A percentile compares a stretch with the other conserved stretches of the same genome.
These are phyloP conservation scores for Gambusia yucatana DNA, from an alignment of 2,797 vertebrate species.

Conservation along the genomic window DNA sequence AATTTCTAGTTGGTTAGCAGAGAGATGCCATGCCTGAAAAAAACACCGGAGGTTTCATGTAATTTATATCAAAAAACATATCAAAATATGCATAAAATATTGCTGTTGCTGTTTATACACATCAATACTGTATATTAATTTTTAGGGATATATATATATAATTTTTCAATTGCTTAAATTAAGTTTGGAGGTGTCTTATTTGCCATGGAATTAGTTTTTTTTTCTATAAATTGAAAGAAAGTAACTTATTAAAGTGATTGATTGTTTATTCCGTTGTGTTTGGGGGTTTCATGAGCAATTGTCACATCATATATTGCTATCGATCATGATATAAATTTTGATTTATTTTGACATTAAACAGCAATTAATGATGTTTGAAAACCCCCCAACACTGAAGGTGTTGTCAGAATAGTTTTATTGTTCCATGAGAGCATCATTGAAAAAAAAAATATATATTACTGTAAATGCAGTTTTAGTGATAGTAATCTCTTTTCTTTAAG, in stretches of 20 bases:
- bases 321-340: neutral
- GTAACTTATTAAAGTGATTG: too few species aligned
- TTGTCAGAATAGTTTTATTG: neutral
- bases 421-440: neutral
- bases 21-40: neutral
- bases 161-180: too few species aligned
- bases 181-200: too few species aligned
- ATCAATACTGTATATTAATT: too few species aligned
- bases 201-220: neutral
- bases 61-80: neutral
- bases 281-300: too few species aligned
- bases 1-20: neutral
- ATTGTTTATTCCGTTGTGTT: too few species aligned
- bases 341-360: neutral
- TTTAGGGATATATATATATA: too few species aligned
- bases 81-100: too few species aligned
- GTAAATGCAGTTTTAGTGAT: neutral
- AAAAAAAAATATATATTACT: neutral
- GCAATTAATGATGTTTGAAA: neutral
- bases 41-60: neutral
- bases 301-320: too few species aligned
- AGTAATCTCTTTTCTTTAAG: neutral
- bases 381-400: neutral
- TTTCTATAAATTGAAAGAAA: neutral
- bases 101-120: too few species aligned